Evolutionary conservation across 2,797 vertebrate species (phyloP).

Genomic region (Carduelis carduelis): DNA sequence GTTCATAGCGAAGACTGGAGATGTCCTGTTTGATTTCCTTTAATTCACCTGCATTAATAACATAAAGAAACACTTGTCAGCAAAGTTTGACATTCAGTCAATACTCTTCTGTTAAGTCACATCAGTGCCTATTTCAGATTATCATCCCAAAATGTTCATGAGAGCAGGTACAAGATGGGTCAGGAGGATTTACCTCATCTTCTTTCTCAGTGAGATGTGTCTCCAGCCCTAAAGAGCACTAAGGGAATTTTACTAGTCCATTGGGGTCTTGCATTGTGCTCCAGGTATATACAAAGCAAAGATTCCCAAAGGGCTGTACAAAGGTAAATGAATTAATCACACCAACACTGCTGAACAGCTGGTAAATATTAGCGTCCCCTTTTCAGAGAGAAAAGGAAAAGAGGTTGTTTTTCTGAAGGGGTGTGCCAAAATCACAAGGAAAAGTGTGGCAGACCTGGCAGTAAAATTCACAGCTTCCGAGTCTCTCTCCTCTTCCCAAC

Average conservation of each 20-base stretch:
- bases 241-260: not conserved
- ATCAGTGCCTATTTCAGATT: not conserved
- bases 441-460: slow-evolving; percentile 27
- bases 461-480: slow-evolving; percentile 52
- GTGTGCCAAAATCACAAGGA: not conserved
- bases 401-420: not conserved
- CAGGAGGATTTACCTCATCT: not conserved
- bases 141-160: not conserved
- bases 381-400: slow-evolving; percentile 3
- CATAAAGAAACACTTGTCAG: not conserved
- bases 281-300: rapidly evolving
- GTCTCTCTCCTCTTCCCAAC: slow-evolving; percentile 56
- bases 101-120: not conserved
- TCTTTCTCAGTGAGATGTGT: not conserved
- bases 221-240: not conserved
- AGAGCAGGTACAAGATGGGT: not conserved
- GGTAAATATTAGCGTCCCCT: slow-evolving; percentile 39
- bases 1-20: slow-evolving; percentile 88
- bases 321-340: slow-evolving; percentile 49
- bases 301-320: not conserved
- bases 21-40: slow-evolving; percentile 93
- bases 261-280: not conserved
- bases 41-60: slow-evolving; percentile 78
- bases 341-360: slow-evolving; percentile 1
- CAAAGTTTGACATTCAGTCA: not conserved